Evolutionary conservation across 2,113 vertebrate species (phyloP).

Genomic region (Cyanoderma ruficeps): DNA sequence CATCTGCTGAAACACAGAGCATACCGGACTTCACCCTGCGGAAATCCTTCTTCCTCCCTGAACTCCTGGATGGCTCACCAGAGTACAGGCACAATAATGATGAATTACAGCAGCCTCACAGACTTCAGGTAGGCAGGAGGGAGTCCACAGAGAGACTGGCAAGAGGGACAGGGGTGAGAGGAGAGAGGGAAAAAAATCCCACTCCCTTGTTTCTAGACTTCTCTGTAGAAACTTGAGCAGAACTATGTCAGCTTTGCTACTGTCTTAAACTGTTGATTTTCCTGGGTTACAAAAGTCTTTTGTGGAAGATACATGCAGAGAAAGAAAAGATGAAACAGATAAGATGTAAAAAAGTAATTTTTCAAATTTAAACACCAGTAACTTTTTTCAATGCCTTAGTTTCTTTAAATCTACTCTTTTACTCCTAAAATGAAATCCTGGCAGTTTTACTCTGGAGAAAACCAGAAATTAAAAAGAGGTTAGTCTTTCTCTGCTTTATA

Average conservation of each 20-base stretch:
- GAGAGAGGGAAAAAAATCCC: neutral
- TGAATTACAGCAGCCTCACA: neutral
- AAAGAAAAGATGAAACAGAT: neutral
- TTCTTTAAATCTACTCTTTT: neutral
- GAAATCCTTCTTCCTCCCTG: neutral
- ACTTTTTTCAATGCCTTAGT: neutral
- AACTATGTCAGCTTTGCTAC: neutral
- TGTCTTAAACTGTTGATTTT: neutral
- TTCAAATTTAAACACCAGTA: neutral
- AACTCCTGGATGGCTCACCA: neutral
- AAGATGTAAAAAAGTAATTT: neutral
- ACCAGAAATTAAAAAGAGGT: neutral
- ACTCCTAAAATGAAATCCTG: neutral
- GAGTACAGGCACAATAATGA: neutral
- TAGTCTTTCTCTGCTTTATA: neutral
- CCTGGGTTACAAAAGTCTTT: neutral
- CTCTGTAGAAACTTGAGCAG: neutral
- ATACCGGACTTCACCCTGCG: neutral
- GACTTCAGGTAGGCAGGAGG: neutral
- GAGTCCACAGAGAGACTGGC: neutral
- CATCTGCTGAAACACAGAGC: neutral
- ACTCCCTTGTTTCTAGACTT: neutral
- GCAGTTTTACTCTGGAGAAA: neutral
- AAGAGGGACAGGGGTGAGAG: neutral
- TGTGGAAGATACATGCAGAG: neutral